Percentiles rank a stretch among this genome's conserved stretches.
Conservation (phyloP, 2,888 invertebrate species). For the Lasiommata megera region DNA sequence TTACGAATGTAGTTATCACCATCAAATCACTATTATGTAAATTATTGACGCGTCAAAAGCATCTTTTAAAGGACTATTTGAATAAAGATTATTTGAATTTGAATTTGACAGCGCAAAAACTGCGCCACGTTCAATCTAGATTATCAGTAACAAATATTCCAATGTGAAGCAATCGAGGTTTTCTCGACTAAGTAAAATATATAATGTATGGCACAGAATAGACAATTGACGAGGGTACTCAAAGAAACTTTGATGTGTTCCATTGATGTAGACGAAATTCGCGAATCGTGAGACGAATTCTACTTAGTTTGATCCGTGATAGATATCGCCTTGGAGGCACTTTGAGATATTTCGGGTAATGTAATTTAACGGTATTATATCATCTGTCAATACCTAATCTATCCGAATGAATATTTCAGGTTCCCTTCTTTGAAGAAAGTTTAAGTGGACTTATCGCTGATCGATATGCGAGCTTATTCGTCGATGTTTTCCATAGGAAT, state of each 20-base stretch:
- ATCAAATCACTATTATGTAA: no score
- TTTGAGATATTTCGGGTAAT: conserved; percentile 25
- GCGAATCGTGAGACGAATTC: conserved; percentile 58
- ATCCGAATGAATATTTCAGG: conserved; percentile 15
- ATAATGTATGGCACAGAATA: conserved; percentile 43
- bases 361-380: conserved; percentile 28
- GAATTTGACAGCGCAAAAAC: no score
- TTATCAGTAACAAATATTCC: neutral
- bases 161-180: neutral
- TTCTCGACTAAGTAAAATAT: conserved; percentile 7
- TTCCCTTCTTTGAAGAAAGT: conserved; percentile 1
- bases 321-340: conserved; percentile 38
- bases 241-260: conserved; percentile 61
- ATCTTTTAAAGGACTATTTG: no score
- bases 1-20: no score
- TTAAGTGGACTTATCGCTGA: conserved; percentile 3
- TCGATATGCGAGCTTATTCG: neutral
- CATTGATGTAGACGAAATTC: conserved; percentile 58
- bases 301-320: conserved; percentile 50
- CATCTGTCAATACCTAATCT: conserved; percentile 20
- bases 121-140: no score
- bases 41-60: no score
- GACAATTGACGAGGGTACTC: conserved; percentile 62
- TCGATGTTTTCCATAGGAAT: no score
- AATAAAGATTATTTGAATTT: no score